phyloP scores from a whole-genome alignment of 2,113 vertebrate species.

The Myrmecophaga tridactyla region DNA sequence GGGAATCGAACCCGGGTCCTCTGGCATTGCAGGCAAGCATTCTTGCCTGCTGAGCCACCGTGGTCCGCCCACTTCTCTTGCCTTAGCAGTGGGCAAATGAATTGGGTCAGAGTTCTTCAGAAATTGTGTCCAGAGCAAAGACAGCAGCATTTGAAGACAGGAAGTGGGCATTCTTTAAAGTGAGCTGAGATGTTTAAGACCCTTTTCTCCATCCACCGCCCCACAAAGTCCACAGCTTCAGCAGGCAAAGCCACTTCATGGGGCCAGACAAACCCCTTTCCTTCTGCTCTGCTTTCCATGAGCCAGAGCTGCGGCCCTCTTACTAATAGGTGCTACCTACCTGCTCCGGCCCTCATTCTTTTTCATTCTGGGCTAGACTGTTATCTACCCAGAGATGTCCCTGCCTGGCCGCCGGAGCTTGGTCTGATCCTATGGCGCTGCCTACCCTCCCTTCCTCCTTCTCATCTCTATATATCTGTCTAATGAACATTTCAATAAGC shows the following conservation, averaged over 20 bases:
- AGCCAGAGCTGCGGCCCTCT: neutral
- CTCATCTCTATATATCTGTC: conserved; percentile 86
- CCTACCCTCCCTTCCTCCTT: conserved; percentile 72
- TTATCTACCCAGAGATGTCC: conserved; percentile 24
- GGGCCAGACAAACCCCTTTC: neutral
- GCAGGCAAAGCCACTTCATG: neutral
- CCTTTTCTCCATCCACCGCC: neutral
- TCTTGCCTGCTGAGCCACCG: no score
- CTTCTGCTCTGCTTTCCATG: neutral
- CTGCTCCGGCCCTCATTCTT: neutral
- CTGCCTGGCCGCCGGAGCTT: neutral
- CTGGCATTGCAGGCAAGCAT: no score
- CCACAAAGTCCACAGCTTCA: neutral
- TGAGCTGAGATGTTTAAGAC: neutral
- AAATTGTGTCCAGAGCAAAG: neutral
- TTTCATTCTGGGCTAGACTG: neutral
- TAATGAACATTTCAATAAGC: conserved; percentile 89
- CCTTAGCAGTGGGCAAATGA: neutral
- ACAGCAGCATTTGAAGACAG: neutral
- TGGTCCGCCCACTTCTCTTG: neutral
- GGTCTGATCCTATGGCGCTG: conserved; percentile 50
- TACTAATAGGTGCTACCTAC: neutral
- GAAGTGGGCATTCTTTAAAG: neutral
- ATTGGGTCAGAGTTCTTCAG: neutral
- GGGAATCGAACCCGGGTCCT: no score